Evolutionary conservation across 2,888 invertebrate genomes (phyloP), one percentile per base, ranked within the genome.

Genomic region (Napeogenes inachia): DNA sequence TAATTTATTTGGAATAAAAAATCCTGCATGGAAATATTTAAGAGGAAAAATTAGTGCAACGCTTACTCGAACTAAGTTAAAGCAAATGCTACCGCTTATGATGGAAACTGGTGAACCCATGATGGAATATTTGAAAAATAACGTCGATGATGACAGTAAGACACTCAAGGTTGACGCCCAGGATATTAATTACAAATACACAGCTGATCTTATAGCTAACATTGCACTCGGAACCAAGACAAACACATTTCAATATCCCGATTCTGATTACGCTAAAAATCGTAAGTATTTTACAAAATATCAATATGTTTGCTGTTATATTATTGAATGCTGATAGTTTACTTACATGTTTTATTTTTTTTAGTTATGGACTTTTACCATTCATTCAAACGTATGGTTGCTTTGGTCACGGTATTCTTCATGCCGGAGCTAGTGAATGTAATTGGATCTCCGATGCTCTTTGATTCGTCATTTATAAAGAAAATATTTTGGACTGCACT

Each of bases 21-120:
- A 73, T 35, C 75, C 75, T 0, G 69, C 69, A 2, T 75, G 75
- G 75, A 70, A 61, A 33, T 73, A 73, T 56, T 55, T 75, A 53
- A 72, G 75, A 35, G 68, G 56, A 21, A 74, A 69, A 58, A 72
- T 74, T 3, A 64, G 65, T 2, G 72, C 75, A 3, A 72, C 71
- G 0, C 60, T 73, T 0, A 67, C 69, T 46, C 56, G 60, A n/a
- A 62, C 59, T 1, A 73, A 72, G 45, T 30, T 73, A 45, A 72
- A 69, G 55, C 67, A 68, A 46, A 71, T 73, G 70, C 56, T 74
- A 2, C 69, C 72, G 0, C 46, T 72, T 13, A 72, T 74, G 72
- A 57, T 72, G 57, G 70, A 73, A 13, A 70, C 70, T 30, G 71
- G 71, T 0, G 56, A 68, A 55, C 70, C 71, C 0, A 71, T 73